Evolutionary conservation across 1,140 invertebrate species (phyloP), one percentile per base, ranked within the genome.

Genomic region (Kradibia gibbosae): DNA sequence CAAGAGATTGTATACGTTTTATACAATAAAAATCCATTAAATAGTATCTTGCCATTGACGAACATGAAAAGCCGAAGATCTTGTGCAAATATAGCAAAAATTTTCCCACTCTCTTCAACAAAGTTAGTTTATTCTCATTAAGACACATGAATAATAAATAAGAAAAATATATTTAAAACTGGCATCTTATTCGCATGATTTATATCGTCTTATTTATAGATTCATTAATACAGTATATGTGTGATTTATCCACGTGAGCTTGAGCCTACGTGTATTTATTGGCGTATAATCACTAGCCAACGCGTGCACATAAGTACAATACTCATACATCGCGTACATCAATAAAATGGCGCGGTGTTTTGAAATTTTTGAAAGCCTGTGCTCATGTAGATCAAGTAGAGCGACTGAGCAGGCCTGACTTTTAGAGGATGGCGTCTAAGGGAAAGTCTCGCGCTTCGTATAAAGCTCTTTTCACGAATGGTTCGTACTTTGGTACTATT

Each of bases 221-320:
- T 67, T 67, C 62, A 67, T 67, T 67, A 67, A 67, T 67, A 67
- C 62, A 67, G 62, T 39, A 36, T 67, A 39, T 67, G 20, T 39
- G 62, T 67, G 62, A 67, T 67, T 67, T 50, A 72, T 50, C 39
- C 45, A 15, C 11, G 70, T 25, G 70, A 39, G 67, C n/a, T 22
- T 4, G 70, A 25, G 42, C 48, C 15, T n/a, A 25, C 45, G 42
- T 15, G 70, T 48, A 72, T 31, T 39, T 39, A 67, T 39, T 39
- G 62, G 34, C n/a, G 34, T 67, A 67, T 39, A 67, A 67, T 67
- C 36, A 31, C 60, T 0, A 1, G 34, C 34, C 20, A n/a, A 22
- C 20, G 28, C 11, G 62, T 11, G 13, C 22, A 45, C 42, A 13
- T 8, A 45, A 8, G 13, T 45, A 45, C 57, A 13, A 17, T 36